A percentile compares a stretch with the other conserved stretches of the same genome.
phyloP scores from a whole-genome alignment of 2,113 vertebrate species.

The Hemibates koningsi region DNA sequence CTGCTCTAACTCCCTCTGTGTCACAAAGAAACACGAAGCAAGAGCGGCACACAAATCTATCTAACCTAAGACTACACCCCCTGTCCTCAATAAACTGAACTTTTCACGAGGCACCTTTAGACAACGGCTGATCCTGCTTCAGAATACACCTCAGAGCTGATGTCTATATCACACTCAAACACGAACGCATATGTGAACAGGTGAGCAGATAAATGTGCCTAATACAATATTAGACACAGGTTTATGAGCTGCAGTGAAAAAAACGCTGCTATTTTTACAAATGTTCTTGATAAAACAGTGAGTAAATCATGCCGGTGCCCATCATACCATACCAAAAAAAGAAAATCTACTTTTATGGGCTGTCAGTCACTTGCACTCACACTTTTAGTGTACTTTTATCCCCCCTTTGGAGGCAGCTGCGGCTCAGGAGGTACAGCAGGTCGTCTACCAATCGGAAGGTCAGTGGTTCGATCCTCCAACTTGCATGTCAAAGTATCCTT shows the following conservation, averaged over 20 bases:
- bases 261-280: background rate
- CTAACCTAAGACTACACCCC: conserved; percentile 15
- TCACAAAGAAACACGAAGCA: background rate
- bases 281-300: background rate
- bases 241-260: background rate
- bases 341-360: background rate
- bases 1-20: background rate
- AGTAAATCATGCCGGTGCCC: background rate
- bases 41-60: background rate
- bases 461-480: background rate
- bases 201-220: background rate
- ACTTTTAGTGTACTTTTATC: background rate
- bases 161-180: conserved; percentile 21
- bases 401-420: background rate
- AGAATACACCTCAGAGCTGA: conserved; percentile 30
- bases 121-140: conserved; percentile 32
- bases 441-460: background rate
- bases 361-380: background rate
- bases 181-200: background rate
- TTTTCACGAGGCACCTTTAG: conserved; percentile 23
- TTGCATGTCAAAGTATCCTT: background rate
- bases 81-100: conserved; percentile 53
- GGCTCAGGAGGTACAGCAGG: background rate
- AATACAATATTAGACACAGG: background rate
- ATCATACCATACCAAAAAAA: background rate